Percentiles rank a stretch among this genome's conserved stretches.
These are phyloP conservation scores for Phoeniculus purpureus DNA, from an alignment of 2,797 vertebrate species.

Conservation along the genomic window DNA sequence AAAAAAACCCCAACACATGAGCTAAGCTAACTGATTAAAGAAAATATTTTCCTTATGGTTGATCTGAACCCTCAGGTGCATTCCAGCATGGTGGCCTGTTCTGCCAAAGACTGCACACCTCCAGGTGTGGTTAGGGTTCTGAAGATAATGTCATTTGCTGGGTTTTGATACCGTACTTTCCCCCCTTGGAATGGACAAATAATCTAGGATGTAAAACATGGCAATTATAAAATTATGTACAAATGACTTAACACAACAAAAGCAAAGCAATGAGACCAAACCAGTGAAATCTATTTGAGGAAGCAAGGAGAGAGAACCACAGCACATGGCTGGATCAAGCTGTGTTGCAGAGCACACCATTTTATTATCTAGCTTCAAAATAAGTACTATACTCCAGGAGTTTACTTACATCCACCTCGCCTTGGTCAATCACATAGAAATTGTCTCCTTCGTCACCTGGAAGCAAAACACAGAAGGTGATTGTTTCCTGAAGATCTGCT, in stretches of 20 bases:
- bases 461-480: slow-evolving; percentile 53
- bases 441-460: slow-evolving; percentile 97
- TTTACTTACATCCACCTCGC: slow-evolving; percentile 92
- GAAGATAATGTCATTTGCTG: slow-evolving; percentile 61
- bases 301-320: background rate
- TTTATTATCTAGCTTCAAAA: background rate
- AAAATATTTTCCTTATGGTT: slow-evolving; percentile 63
- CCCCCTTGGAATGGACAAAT: slow-evolving; percentile 52
- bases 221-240: slow-evolving; percentile 17
- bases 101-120: slow-evolving; percentile 47
- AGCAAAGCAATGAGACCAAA: background rate
- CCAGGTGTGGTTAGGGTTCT: slow-evolving; percentile 58
- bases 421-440: slow-evolving; percentile 98
- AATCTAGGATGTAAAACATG: background rate
- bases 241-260: slow-evolving; percentile 37
- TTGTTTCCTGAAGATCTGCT: slow-evolving; percentile 38
- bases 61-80: slow-evolving; percentile 59
- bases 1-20: background rate
- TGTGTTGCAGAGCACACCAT: background rate
- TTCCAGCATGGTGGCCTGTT: slow-evolving; percentile 68
- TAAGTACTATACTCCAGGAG: background rate
- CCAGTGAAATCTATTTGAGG: background rate
- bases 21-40: slow-evolving; percentile 56
- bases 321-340: background rate
- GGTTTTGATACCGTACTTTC: slow-evolving; percentile 42